A percentile compares a stretch with the other conserved stretches of the same genome.
Conservation (phyloP, 1,140 invertebrate species). For the Mesaphorura yosii region DNA sequence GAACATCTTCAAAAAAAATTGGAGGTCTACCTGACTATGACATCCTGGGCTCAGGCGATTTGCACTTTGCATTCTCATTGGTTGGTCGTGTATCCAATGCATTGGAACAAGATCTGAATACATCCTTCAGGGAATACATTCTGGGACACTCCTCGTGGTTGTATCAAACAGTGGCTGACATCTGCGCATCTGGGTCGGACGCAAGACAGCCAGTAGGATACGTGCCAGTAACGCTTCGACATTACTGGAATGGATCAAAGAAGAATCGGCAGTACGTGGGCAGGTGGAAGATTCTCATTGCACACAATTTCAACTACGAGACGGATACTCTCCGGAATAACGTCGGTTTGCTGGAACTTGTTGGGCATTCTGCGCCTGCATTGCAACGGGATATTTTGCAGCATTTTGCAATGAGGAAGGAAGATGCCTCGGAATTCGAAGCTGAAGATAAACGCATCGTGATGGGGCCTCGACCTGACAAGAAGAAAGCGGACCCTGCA, state of each 20-base stretch:
- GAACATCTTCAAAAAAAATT: background rate
- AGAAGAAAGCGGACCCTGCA: no score
- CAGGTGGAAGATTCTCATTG: constrained; percentile 10
- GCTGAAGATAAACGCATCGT: background rate
- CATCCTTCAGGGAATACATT: background rate
- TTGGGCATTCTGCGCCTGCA: background rate
- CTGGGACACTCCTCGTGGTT: background rate
- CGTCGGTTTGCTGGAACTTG: background rate
- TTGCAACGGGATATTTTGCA: background rate
- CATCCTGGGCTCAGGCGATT: constrained; percentile 9
- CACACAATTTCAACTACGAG: constrained; percentile 7
- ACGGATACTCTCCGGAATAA: background rate
- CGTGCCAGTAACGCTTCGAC: background rate
- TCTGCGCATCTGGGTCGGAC: background rate
- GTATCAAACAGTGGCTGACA: background rate
- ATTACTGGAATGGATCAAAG: constrained; percentile 10
- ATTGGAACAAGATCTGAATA: background rate
- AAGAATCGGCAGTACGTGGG: constrained; percentile 10
- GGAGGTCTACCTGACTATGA: constrained; percentile 12
- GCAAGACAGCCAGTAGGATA: background rate
- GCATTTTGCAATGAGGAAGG: background rate
- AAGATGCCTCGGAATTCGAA: background rate
- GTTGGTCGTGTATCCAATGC: constrained; percentile 5
- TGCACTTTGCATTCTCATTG: constrained; percentile 16
- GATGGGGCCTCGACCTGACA: no score